These are phyloP conservation scores for Thereva nobilitata DNA, from an alignment of 2,888 invertebrate genomes.

Conservation along the genomic window DNA sequence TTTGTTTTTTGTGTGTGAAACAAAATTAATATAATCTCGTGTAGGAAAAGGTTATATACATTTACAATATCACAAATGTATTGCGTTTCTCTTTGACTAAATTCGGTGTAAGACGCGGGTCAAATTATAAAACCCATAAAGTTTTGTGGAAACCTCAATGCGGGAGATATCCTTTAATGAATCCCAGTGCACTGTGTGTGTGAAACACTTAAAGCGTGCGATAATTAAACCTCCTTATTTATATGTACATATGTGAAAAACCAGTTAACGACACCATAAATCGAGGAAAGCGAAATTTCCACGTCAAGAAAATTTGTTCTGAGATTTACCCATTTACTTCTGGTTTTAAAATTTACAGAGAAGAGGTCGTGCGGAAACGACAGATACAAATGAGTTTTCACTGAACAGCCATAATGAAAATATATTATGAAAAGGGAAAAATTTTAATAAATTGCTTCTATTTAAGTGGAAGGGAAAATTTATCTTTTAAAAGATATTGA, in stretches of 20 bases:
- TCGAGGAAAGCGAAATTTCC: conserved; percentile 12
- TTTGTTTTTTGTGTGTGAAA: background rate
- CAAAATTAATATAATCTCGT: background rate
- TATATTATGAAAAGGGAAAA: conserved; percentile 16
- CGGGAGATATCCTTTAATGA: too few species aligned
- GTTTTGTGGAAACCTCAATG: too few species aligned
- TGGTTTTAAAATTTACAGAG: background rate
- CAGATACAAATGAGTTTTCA: conserved; percentile 18
- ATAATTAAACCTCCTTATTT: conserved; percentile 25
- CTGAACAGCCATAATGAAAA: background rate
- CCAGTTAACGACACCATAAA: conserved; percentile 16
- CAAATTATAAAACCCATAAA: too few species aligned
- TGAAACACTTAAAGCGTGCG: conserved; percentile 16
- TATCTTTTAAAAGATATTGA: too few species aligned
- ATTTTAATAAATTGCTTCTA: conserved; percentile 26
- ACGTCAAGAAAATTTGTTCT: conserved; percentile 13
- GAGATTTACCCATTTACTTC: conserved; percentile 7
- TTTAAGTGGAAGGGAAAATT: background rate
- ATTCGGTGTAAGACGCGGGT: too few species aligned
- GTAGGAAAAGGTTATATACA: too few species aligned
- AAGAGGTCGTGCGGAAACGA: conserved; percentile 17
- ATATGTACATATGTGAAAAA: background rate
- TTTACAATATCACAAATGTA: too few species aligned
- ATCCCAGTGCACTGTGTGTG: too few species aligned
- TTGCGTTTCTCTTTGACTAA: too few species aligned